A percentile compares a stretch with the other conserved stretches of the same genome.
Evolutionary conservation across 2,888 invertebrate species (phyloP).

Genomic region (Cataglyphis cursor): DNA sequence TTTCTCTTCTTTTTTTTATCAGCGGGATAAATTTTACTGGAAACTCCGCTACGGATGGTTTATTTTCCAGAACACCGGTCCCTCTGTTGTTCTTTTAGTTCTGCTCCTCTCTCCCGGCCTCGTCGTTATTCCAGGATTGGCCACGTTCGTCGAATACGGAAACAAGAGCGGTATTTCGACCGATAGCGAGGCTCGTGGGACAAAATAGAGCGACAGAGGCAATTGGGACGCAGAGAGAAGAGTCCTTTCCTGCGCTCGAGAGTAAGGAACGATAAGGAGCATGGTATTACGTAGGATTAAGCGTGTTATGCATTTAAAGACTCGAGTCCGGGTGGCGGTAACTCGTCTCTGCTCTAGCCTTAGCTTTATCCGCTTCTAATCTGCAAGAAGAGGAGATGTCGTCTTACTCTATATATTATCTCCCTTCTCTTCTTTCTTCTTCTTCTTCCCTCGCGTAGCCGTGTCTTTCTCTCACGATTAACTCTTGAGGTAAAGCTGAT

Average conservation of each 20-base stretch:
- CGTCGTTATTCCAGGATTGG: neutral
- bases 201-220: constrained; percentile 27
- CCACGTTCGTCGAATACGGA: constrained; percentile 32
- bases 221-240: constrained; percentile 14
- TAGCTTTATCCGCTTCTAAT: constrained; percentile 60
- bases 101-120: neutral
- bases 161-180: constrained; percentile 23
- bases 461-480: constrained; percentile 23
- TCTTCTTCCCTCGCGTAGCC: neutral
- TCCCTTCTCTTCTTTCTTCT: neutral
- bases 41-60: constrained; percentile 45
- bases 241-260: constrained; percentile 1
- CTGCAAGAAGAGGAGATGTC: constrained; percentile 37
- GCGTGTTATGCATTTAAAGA: constrained; percentile 68
- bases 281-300: constrained; percentile 64
- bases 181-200: constrained; percentile 35
- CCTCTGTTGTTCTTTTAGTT: neutral
- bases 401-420: neutral
- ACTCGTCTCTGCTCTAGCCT: constrained; percentile 25
- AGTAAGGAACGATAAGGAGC: constrained; percentile 58
- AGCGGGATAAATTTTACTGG: constrained; percentile 54
- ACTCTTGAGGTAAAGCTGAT: constrained; percentile 29
- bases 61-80: constrained; percentile 32
- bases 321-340: constrained; percentile 9
- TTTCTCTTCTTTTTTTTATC: neutral